These are phyloP conservation scores for Entosphenus tridentatus DNA, from an alignment of 2,113 vertebrate genomes.

Conservation along the genomic window DNA sequence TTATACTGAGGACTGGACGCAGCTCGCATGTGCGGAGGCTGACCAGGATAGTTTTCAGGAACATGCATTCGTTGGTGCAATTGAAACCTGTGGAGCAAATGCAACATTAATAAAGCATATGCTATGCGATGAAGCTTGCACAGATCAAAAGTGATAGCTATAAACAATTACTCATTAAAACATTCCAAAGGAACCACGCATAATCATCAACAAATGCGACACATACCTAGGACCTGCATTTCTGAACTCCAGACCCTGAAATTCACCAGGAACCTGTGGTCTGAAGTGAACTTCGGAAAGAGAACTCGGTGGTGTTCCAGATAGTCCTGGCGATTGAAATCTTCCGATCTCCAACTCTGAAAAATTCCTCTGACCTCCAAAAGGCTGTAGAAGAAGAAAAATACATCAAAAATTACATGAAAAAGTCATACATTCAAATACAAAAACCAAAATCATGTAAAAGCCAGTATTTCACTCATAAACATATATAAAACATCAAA, in stretches of 20 bases:
- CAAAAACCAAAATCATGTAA: slow-evolving; percentile 28
- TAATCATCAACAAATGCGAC: background rate
- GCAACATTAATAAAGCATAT: too few species aligned
- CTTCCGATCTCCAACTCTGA: background rate
- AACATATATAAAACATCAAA: too few species aligned
- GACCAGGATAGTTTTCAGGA: slow-evolving; percentile 41
- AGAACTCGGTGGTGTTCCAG: background rate
- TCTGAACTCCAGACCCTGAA: slow-evolving; percentile 3
- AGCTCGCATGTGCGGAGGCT: slow-evolving; percentile 32
- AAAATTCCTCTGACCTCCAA: slow-evolving; percentile 2
- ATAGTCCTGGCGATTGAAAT: background rate
- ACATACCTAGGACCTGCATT: slow-evolving; percentile 3
- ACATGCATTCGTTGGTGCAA: slow-evolving; percentile 14
- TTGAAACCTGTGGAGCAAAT: too few species aligned
- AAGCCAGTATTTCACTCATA: slow-evolving; percentile 4
- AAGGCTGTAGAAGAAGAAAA: background rate
- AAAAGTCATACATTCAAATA: background rate
- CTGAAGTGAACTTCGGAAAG: background rate
- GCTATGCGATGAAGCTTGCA: too few species aligned
- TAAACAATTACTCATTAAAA: too few species aligned
- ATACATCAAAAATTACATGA: background rate
- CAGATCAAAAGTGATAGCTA: too few species aligned
- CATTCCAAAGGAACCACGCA: too few species aligned
- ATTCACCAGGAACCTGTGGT: slow-evolving; percentile 1
- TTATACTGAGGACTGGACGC: slow-evolving; percentile 18